A percentile compares a stretch with the other conserved stretches of the same genome.
Evolutionary conservation across 2,888 invertebrate genomes (phyloP).

Genomic region (Drosophila meridiana): DNA sequence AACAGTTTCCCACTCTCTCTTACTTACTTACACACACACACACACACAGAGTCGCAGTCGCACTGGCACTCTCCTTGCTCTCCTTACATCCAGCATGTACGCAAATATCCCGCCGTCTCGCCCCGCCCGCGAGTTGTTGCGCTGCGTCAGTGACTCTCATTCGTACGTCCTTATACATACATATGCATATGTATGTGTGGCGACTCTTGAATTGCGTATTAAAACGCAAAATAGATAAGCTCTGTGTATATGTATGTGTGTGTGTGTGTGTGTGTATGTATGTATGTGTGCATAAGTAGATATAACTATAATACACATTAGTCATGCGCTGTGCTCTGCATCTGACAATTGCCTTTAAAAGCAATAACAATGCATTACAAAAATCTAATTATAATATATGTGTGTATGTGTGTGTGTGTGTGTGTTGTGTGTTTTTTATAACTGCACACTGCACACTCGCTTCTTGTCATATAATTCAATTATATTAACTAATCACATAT

Average conservation of each 20-base stretch:
- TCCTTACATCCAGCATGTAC: background rate
- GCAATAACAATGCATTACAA: constrained; percentile 13
- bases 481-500: constrained; percentile 2
- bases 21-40: background rate
- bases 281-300: background rate
- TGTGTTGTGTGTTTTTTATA: background rate
- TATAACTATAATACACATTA: constrained; percentile 22
- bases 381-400: constrained; percentile 1
- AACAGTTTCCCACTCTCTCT: constrained; percentile 1
- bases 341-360: constrained; percentile 19
- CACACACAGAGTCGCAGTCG: background rate
- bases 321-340: constrained; percentile 32
- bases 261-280: background rate
- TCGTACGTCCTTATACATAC: constrained; percentile 16
- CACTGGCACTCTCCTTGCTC: background rate
- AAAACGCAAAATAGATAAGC: constrained; percentile 50
- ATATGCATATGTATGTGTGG: constrained; percentile 14
- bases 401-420: background rate
- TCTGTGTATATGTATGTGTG: background rate
- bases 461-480: background rate
- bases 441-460: background rate
- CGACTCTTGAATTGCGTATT: constrained; percentile 33
- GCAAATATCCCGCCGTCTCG: background rate
- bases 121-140: background rate
- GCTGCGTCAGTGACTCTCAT: constrained; percentile 23